Percentiles rank a stretch among this genome's conserved stretches.
phyloP scores from a whole-genome alignment of 2,888 invertebrate genomes.

The Nymphalis c-album region DNA sequence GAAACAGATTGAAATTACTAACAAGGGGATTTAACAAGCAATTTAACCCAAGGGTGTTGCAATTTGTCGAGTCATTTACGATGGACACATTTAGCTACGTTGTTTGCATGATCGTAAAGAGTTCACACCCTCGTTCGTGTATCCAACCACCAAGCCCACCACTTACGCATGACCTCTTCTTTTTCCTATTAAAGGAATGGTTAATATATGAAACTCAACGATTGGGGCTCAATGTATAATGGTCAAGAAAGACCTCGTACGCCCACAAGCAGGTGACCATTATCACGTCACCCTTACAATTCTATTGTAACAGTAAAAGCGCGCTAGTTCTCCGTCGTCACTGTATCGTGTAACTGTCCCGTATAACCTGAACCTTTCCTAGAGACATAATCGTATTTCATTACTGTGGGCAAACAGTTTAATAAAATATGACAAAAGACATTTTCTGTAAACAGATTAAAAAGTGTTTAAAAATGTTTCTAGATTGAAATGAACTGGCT shows the following conservation, averaged over 20 bases:
- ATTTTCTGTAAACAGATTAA: too few species aligned
- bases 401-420: too few species aligned
- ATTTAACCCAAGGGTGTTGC: conserved; percentile 63
- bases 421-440: too few species aligned
- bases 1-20: conserved; percentile 47
- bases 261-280: conserved; percentile 67
- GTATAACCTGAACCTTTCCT: conserved; percentile 26
- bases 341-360: conserved; percentile 52
- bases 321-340: conserved; percentile 60
- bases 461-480: conserved; percentile 14
- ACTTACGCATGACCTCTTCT: conserved; percentile 36
- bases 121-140: conserved; percentile 64
- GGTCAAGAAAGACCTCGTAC: conserved; percentile 51
- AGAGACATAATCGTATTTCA: not conserved
- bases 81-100: conserved; percentile 65
- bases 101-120: conserved; percentile 74
- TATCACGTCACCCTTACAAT: conserved; percentile 66
- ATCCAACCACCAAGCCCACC: conserved; percentile 53
- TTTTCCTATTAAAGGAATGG: conserved; percentile 23
- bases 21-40: conserved; percentile 64
- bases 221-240: conserved; percentile 43
- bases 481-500: conserved; percentile 44
- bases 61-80: conserved; percentile 72
- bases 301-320: conserved; percentile 64
- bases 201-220: conserved; percentile 22